Evolutionary conservation across 2,888 invertebrate genomes (phyloP).

Genomic region (Gymnocheta viridis): DNA sequence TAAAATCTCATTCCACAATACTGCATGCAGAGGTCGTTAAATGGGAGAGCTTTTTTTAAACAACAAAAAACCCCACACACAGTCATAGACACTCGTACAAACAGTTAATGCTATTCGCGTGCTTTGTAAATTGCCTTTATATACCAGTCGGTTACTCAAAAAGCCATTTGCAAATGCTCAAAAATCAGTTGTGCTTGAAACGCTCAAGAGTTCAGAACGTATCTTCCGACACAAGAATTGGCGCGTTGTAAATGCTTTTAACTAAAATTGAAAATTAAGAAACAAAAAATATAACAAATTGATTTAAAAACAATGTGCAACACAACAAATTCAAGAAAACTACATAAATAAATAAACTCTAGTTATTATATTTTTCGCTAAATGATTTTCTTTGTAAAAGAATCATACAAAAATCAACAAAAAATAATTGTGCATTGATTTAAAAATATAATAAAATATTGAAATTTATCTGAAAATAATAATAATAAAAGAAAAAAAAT

Average conservation of each 20-base stretch:
- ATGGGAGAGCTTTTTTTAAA: slow-evolving; percentile 45
- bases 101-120: slow-evolving; percentile 47
- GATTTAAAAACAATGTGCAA: slow-evolving; percentile 53
- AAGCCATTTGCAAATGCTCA: slow-evolving; percentile 72
- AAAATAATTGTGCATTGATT: slow-evolving; percentile 22
- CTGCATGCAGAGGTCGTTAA: slow-evolving; percentile 36
- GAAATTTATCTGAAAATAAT: slow-evolving; percentile 31
- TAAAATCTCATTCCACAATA: slow-evolving; percentile 37
- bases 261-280: slow-evolving; percentile 6
- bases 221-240: slow-evolving; percentile 58
- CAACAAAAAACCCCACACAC: no score
- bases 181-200: slow-evolving; percentile 80
- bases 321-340: slow-evolving; percentile 17
- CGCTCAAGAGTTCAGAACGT: slow-evolving; percentile 80
- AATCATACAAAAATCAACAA: background rate
- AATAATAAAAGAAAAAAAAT: background rate
- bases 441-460: slow-evolving; percentile 32
- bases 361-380: slow-evolving; percentile 9
- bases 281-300: slow-evolving; percentile 19
- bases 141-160: slow-evolving; percentile 59
- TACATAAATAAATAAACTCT: slow-evolving; percentile 32
- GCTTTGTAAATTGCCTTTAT: slow-evolving; percentile 72
- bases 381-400: background rate
- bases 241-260: slow-evolving; percentile 65
- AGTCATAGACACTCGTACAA: background rate